Conservation (phyloP, 2,888 invertebrate species). For the Cosmia pyralina region DNA sequence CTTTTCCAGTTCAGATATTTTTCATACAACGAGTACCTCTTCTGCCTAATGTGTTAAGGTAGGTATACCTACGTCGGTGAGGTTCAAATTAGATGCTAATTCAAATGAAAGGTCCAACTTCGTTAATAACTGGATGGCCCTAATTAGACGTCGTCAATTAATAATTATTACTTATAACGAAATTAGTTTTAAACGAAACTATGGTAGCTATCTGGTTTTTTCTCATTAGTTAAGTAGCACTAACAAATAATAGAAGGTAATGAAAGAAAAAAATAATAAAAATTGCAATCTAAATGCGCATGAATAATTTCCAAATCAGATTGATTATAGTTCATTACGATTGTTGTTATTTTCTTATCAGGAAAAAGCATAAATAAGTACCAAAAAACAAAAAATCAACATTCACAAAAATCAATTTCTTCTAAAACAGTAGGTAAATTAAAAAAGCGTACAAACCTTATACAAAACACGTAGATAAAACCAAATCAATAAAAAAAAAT, state of each 20-base stretch:
- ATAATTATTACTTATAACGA: neutral
- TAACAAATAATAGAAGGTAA: neutral
- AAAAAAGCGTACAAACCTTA: constrained; percentile 39
- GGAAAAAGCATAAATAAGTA: neutral
- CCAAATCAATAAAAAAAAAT: constrained; percentile 6
- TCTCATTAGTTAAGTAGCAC: constrained; percentile 4
- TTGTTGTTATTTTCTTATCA: constrained; percentile 25
- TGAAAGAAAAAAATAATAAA: neutral
- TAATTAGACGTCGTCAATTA: neutral
- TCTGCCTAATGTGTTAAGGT: no score
- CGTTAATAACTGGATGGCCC: neutral
- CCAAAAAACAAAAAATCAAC: no score
- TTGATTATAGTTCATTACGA: constrained; percentile 29
- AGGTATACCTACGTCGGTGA: no score
- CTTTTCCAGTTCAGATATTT: no score
- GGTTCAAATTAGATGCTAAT: neutral
- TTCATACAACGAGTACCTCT: no score
- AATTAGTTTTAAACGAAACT: neutral
- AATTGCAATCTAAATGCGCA: constrained; percentile 7
- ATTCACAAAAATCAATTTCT: neutral
- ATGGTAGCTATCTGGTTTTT: neutral
- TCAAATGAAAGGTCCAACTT: neutral
- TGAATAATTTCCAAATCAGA: constrained; percentile 32
- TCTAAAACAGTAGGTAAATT: neutral
- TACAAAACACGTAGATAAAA: constrained; percentile 3